These are phyloP conservation scores for Rhinichthys klamathensis DNA, from an alignment of 2,113 vertebrate genomes.

Conservation along the genomic window DNA sequence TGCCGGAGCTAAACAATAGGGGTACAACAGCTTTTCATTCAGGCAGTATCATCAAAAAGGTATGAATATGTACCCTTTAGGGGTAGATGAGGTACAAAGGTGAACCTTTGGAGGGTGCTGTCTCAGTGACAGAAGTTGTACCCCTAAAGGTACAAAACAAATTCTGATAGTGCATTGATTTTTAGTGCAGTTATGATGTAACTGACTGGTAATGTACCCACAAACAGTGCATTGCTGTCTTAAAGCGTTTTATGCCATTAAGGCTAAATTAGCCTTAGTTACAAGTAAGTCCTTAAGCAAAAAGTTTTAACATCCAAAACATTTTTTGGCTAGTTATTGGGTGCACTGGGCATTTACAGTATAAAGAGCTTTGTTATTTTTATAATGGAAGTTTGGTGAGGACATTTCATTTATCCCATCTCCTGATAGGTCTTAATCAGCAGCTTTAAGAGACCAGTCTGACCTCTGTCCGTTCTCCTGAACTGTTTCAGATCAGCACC, in stretches of 20 bases:
- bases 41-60: not conserved
- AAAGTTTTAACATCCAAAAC: too few relatives aligned
- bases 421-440: not conserved
- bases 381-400: not conserved
- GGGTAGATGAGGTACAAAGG: not conserved
- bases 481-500: not conserved
- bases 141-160: not conserved
- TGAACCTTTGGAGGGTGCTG: not conserved
- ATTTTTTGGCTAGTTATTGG: too few relatives aligned
- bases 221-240: not conserved
- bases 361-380: too few relatives aligned
- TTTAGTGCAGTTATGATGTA: not conserved
- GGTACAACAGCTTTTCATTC: not conserved
- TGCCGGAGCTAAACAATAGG: not conserved
- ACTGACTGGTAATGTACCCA: not conserved
- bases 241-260: not conserved
- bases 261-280: too few relatives aligned
- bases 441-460: not conserved
- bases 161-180: not conserved
- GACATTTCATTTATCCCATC: not conserved
- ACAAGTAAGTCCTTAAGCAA: too few relatives aligned
- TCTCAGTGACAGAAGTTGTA: not conserved
- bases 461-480: not conserved
- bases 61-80: not conserved
- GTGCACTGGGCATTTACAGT: too few relatives aligned